Percentiles rank a stretch among this genome's conserved stretches.
These are phyloP conservation scores for Apaloderma vittatum DNA, from an alignment of 2,113 vertebrate species.

Conservation along the genomic window DNA sequence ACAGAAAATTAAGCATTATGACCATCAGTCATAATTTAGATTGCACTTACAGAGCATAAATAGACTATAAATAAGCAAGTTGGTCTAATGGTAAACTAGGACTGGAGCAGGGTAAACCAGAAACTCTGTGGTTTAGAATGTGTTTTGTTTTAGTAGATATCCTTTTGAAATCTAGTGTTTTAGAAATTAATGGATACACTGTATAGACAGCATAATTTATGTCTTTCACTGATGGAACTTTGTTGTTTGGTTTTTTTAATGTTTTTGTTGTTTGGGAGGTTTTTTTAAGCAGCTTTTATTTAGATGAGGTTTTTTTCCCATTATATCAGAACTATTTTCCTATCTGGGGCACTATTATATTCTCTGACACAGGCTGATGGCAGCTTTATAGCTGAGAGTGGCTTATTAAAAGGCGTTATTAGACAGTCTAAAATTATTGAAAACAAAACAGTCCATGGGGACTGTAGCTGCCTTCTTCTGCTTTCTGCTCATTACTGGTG, in stretches of 20 bases:
- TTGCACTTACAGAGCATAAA: background rate
- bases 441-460: conserved; percentile 55
- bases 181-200: background rate
- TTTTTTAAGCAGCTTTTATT: background rate
- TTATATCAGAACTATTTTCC: background rate
- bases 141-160: background rate
- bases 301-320: background rate
- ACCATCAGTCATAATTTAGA: background rate
- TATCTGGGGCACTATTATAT: conserved; percentile 28
- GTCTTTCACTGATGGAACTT: background rate
- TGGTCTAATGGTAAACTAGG: background rate
- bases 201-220: background rate
- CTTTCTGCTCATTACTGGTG: conserved; percentile 51
- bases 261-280: background rate
- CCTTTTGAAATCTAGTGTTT: background rate
- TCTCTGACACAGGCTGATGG: conserved; percentile 46
- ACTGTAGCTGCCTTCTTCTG: conserved; percentile 29
- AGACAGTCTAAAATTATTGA: conserved; percentile 58
- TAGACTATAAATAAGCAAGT: background rate
- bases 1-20: background rate
- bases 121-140: background rate
- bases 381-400: conserved; percentile 11
- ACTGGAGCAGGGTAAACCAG: background rate
- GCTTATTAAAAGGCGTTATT: conserved; percentile 51
- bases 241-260: background rate